Evolutionary conservation across 2,797 vertebrate species (phyloP).

Genomic region (Betta splendens): DNA sequence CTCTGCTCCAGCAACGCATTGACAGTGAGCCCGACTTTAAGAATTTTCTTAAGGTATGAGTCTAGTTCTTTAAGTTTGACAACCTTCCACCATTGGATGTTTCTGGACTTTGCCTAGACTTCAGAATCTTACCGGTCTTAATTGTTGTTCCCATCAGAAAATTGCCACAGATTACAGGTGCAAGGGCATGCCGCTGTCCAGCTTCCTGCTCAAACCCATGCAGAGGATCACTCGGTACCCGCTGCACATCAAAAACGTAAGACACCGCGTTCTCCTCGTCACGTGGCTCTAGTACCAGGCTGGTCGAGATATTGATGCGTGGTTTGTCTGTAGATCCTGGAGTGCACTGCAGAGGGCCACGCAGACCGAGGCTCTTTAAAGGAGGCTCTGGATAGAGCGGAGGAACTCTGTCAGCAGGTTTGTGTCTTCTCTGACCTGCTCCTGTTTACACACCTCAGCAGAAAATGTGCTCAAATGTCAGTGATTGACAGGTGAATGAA

Average conservation of each 20-base stretch:
- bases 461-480: too few species aligned
- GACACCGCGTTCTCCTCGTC: slow-evolving; percentile 13
- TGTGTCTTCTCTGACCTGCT: slow-evolving; percentile 1
- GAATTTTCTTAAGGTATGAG: slow-evolving; percentile 91
- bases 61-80: too few species aligned
- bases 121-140: background rate
- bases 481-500: slow-evolving; percentile 88
- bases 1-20: slow-evolving; percentile 89
- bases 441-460: too few species aligned
- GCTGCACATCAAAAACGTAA: slow-evolving; percentile 94
- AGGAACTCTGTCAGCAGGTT: slow-evolving; percentile 88
- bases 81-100: too few species aligned
- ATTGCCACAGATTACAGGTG: slow-evolving; percentile 92
- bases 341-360: slow-evolving; percentile 89
- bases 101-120: background rate
- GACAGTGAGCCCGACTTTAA: slow-evolving; percentile 92
- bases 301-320: slow-evolving; percentile 12
- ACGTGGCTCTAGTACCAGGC: slow-evolving; percentile 3
- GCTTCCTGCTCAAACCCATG: slow-evolving; percentile 98
- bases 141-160: slow-evolving; percentile 79
- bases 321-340: slow-evolving; percentile 85
- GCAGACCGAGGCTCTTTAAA: slow-evolving; percentile 84
- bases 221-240: slow-evolving; percentile 98
- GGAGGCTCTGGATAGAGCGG: slow-evolving; percentile 89
- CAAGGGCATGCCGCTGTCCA: slow-evolving; percentile 98